Evolutionary conservation across 2,113 vertebrate species (phyloP).

Genomic region (Hypomesus transpacificus): DNA sequence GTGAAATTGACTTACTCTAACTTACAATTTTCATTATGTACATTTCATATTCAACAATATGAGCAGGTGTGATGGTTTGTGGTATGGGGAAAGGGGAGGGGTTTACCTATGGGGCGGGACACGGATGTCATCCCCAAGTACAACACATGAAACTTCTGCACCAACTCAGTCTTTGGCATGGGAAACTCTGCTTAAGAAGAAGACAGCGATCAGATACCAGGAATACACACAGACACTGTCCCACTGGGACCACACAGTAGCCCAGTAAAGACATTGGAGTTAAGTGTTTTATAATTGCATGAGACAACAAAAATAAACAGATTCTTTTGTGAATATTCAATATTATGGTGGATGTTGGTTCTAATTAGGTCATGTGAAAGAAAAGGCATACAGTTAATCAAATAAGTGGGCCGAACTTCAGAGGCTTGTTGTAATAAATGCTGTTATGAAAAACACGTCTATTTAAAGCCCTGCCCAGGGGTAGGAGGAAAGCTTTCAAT

Average conservation of each 20-base stretch:
- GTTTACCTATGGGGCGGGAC: constrained; percentile 87
- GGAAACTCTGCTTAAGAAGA: constrained; percentile 86
- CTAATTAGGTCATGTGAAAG: constrained; percentile 34
- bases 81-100: background rate
- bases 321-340: constrained; percentile 54
- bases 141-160: constrained; percentile 94
- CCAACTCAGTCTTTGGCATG: constrained; percentile 95
- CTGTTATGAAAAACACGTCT: constrained; percentile 22
- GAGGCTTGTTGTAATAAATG: constrained; percentile 19
- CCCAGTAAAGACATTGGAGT: background rate
- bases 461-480: constrained; percentile 23
- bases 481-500: background rate
- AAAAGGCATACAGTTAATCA: background rate
- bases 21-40: too few species aligned
- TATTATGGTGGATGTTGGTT: constrained; percentile 38
- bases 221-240: background rate
- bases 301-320: constrained; percentile 50
- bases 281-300: constrained; percentile 39
- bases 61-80: background rate
- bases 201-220: constrained; percentile 14
- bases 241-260: background rate
- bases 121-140: constrained; percentile 91
- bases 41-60: background rate
- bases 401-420: constrained; percentile 5
- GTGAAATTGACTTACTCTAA: too few species aligned